These are phyloP conservation scores for Columbina picui DNA, from an alignment of 2,113 vertebrate species.

Conservation along the genomic window DNA sequence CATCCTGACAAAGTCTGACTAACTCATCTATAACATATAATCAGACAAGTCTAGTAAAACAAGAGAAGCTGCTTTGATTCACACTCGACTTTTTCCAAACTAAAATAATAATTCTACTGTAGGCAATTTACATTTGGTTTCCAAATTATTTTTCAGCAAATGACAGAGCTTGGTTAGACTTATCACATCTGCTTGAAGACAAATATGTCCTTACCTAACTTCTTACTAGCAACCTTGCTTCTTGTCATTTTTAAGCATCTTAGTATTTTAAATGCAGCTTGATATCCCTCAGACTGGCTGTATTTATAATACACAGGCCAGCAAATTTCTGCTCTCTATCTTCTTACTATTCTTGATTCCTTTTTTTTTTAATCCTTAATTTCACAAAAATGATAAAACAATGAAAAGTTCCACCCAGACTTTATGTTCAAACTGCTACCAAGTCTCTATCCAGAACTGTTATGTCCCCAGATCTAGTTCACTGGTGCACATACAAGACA, in stretches of 20 bases:
- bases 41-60: not conserved
- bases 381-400: not conserved
- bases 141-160: not conserved
- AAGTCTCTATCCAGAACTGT: not conserved
- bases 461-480: accelerated
- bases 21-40: not conserved
- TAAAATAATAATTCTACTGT: not conserved
- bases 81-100: not conserved
- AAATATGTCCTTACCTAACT: not conserved
- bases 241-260: not conserved
- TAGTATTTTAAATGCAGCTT: not conserved
- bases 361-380: not conserved
- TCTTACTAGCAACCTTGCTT: not conserved
- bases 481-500: not conserved
- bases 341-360: not conserved
- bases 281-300: not conserved
- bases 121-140: not conserved
- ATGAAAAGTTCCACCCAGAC: not conserved
- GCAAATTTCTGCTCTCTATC: not conserved
- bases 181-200: not conserved
- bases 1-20: not conserved
- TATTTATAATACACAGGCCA: not conserved
- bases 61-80: not conserved
- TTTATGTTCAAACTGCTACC: too few species aligned
- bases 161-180: not conserved